Conservation (phyloP, 2,113 vertebrate genomes). For the Thalassarche chlororhynchos region DNA sequence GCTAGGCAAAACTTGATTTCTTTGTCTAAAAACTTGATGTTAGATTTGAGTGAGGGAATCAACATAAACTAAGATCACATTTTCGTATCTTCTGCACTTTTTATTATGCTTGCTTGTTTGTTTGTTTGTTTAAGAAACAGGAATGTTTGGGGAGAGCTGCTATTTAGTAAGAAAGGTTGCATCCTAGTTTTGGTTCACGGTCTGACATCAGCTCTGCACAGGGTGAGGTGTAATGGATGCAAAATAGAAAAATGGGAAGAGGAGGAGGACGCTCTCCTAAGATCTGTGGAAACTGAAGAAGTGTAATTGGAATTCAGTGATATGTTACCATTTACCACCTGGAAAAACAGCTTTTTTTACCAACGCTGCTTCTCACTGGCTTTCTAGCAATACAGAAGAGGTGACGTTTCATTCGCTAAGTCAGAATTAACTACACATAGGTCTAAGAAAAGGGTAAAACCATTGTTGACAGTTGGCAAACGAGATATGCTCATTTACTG, state of each 20-base stretch:
- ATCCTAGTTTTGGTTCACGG: not conserved
- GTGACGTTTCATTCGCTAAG: not conserved
- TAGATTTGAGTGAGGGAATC: not conserved
- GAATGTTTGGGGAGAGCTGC: not conserved
- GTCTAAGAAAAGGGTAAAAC: not conserved
- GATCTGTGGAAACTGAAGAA: not conserved
- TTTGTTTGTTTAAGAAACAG: not conserved
- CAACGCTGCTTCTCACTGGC: not conserved
- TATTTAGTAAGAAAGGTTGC: not conserved
- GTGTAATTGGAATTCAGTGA: not conserved
- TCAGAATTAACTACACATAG: not conserved
- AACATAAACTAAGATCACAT: not conserved
- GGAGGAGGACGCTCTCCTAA: rapidly evolving
- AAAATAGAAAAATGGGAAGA: not conserved
- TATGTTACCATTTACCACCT: not conserved
- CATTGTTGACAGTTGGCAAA: not conserved
- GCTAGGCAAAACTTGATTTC: not conserved
- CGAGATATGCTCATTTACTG: not conserved
- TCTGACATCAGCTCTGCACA: not conserved
- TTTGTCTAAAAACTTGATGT: not conserved
- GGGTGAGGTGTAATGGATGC: rapidly evolving
- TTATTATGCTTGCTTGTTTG: not conserved
- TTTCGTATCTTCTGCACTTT: not conserved
- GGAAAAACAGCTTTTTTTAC: not conserved
- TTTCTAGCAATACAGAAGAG: not conserved